Base-by-base conservation (phyloP, 2,113 vertebrate species). In the Numida meleagris region DNA sequence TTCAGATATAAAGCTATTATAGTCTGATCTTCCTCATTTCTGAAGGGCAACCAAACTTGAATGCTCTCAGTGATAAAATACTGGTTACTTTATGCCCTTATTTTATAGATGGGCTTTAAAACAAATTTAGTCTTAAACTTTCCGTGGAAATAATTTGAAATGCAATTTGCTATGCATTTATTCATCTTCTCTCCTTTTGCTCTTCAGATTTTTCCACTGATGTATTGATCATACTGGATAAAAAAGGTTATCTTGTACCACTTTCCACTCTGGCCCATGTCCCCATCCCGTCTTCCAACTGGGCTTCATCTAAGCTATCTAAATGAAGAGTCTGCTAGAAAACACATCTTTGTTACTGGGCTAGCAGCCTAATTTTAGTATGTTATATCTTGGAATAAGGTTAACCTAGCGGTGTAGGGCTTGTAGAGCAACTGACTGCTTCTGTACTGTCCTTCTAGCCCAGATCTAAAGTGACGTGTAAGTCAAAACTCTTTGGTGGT, bases 1-100 rank as follows among this genome's bases (percentile, higher is more conserved):
- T 98, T 97, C 95, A 95, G 95, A 91, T 97, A 91, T 96, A 97
- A 97, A 96, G 76, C 96, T 96, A 96, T 98, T 97, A 98, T 93
- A 97, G 89, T 82, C 93, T 95, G 91, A 95, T 97, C 95, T 96
- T 97, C 77, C 87, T 95, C 91, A 93, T 94, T 97, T 96, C 94
- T 97, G 96, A 97, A 97, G 97, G 96, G 83, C 97, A 97, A 96
- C 97, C 93, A 92, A 97, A 97, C 97, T 95, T 95, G 89, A 96
- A 97, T 93, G 86, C 88, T 75, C 79, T 95, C 72, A 65, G 82
- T 95, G 91, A 97, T 96, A 94, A 94, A 96, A 96, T 66, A 95
- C 88, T 86, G 87, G 84, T 89, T 86, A 66, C 89, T 97, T 96
- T 90, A 68, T 84, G 71, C 65, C 84, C 71, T 81, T 73, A 81